Conservation (phyloP, 2,113 vertebrate species). For the cat (Felis catus) region DNA sequence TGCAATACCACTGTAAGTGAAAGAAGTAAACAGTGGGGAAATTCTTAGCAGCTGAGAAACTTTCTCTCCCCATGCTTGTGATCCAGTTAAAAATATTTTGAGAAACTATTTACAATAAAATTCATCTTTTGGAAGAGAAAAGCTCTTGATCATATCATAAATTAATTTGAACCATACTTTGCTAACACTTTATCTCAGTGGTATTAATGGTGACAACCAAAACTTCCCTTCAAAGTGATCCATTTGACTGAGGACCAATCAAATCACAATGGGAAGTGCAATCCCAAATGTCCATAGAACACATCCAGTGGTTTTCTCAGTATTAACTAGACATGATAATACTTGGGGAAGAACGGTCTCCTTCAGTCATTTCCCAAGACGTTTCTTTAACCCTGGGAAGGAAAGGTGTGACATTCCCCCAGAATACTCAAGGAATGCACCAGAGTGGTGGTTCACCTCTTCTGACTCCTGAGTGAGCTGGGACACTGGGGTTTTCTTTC, state of each 20-base stretch:
- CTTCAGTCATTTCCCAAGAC: not conserved
- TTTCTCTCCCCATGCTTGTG: slow-evolving; percentile 64
- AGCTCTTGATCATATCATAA: slow-evolving; percentile 21
- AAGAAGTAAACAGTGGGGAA: slow-evolving; percentile 64
- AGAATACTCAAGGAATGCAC: not conserved
- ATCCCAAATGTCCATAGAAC: slow-evolving; percentile 48
- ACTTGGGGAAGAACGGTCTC: not conserved
- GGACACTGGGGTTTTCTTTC: slow-evolving; percentile 22
- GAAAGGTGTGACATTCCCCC: not conserved
- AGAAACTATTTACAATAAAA: slow-evolving; percentile 81
- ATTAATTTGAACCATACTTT: slow-evolving; percentile 69
- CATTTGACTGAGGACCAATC: not conserved
- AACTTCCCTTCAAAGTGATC: slow-evolving; percentile 54
- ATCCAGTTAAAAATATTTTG: slow-evolving; percentile 81
- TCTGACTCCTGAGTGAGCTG: not conserved
- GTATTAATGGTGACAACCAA: slow-evolving; percentile 63
- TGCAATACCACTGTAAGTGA: slow-evolving; percentile 74
- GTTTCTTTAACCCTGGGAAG: slow-evolving; percentile 13
- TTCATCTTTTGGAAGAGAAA: slow-evolving; percentile 71
- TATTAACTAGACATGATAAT: not conserved
- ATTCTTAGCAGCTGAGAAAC: slow-evolving; percentile 82
- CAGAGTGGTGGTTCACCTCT: not conserved
- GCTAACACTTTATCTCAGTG: slow-evolving; percentile 75
- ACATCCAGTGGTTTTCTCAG: slow-evolving; percentile 9
- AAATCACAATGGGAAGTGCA: slow-evolving; percentile 3